These are phyloP conservation scores for Glossosoma conforme DNA, from an alignment of 1,140 invertebrate genomes.

Conservation along the genomic window DNA sequence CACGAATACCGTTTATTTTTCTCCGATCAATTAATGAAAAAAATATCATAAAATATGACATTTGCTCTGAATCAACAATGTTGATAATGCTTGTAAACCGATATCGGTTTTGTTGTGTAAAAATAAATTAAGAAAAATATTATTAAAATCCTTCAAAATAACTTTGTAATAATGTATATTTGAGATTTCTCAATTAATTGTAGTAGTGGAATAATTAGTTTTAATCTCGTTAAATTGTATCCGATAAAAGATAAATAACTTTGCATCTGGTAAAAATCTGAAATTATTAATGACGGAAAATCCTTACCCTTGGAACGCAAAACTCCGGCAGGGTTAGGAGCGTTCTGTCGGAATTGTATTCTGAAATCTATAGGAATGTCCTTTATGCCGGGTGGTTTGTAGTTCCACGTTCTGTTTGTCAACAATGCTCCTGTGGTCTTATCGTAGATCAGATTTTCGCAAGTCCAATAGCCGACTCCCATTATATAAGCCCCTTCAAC, in stretches of 20 bases:
- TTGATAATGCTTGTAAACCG: no score
- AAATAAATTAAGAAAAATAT: no score
- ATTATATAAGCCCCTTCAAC: constrained; percentile 74
- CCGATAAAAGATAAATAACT: neutral
- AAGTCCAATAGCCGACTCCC: constrained; percentile 69
- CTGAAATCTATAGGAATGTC: constrained; percentile 70
- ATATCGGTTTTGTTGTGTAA: no score
- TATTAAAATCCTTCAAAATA: no score
- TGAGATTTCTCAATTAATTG: neutral
- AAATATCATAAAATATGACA: no score
- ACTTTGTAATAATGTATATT: neutral
- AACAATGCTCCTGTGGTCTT: constrained; percentile 57
- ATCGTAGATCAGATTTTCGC: constrained; percentile 60
- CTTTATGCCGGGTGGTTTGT: constrained; percentile 66
- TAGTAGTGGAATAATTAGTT: neutral
- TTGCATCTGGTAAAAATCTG: neutral
- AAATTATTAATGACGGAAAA: neutral
- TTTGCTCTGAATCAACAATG: no score
- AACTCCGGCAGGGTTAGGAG: constrained; percentile 59
- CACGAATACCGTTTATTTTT: no score
- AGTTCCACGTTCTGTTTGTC: constrained; percentile 68
- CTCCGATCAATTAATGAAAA: no score
- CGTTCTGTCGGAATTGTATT: constrained; percentile 59
- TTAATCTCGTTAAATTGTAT: neutral
- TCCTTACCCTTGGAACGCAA: constrained; percentile 65